Evolutionary conservation across 2,797 vertebrate species (phyloP), one percentile per base, ranked within the genome.

Genomic region (Acipenser oxyrinchus): DNA sequence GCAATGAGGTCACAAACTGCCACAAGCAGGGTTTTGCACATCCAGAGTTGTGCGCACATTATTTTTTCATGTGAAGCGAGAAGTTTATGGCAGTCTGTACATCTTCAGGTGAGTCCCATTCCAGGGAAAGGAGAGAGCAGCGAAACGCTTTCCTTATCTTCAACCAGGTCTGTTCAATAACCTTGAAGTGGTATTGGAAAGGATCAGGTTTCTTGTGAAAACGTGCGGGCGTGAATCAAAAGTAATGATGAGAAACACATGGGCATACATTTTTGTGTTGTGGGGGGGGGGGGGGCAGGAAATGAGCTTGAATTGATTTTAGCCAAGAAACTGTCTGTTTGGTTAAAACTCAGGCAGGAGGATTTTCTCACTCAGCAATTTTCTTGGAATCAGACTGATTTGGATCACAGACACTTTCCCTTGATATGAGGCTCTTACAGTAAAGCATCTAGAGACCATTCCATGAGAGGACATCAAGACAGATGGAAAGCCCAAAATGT

Each of bases 201-300:
- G 79, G 79, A 82, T 81, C 68, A 67, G 75, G 77, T 89, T 87
- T 83, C 83, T 74, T 70, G 72, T 81, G 75, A 85, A 84, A 77
- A 77, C 73, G 78, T 82, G 80, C 66, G 65, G 62, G 50, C 51
- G 67, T 48, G 62, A 37, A 59, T 68, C 49, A 62, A 37, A 59
- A 78, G 68, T 68, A 71, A 64, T 79, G 83, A 90, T 87, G 83
- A 79, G 77, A 89, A 87, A 82, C 88, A 91, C 82, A 89, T 91
- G 87, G 76, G 66, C 63, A 68, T 49, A 58, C 71, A 60, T 8
- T 51, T 58, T 7, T 6, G 49, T 48, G 48, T 8, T 10, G 57
- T 12, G 13, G 18, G 66, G 10, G 18, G n/a, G n/a, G n/a, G n/a
- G 18, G 18, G 37, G 37, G 37, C 37, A 51, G 66, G 48, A 15